Evolutionary conservation across 1,140 invertebrate species (phyloP).

Genomic region (Oedothorax gibbosus): DNA sequence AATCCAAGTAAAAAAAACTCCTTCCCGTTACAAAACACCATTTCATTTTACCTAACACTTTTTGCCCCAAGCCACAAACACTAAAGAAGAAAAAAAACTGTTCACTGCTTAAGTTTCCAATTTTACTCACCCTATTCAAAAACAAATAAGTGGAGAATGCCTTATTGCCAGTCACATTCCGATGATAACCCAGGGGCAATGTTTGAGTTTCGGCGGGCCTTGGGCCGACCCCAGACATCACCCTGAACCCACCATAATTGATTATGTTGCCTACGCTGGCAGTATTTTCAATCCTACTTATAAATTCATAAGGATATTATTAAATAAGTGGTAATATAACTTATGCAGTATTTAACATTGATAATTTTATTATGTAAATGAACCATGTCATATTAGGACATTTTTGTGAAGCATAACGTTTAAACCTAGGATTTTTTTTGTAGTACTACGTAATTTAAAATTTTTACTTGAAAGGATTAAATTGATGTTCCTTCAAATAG

Average conservation of each 20-base stretch:
- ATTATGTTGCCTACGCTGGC: conserved; percentile 12
- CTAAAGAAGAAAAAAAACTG: not conserved
- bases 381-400: no score
- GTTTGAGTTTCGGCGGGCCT: conserved; percentile 44
- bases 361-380: no score
- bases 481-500: no score
- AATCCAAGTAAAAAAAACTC: not conserved
- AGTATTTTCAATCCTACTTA: no score
- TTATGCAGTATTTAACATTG: no score
- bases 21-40: not conserved
- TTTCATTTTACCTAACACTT: no score
- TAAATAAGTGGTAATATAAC: no score
- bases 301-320: no score
- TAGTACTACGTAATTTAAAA: no score
- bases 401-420: no score
- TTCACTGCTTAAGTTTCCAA: not conserved
- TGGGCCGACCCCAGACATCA: not conserved
- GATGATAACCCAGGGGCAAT: conserved; percentile 10
- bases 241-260: conserved; percentile 37
- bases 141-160: conserved; percentile 17
- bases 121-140: conserved; percentile 23
- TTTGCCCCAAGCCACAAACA: not conserved
- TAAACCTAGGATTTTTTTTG: no score
- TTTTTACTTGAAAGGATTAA: no score
- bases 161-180: conserved; percentile 34